Evolutionary conservation across 2,888 invertebrate genomes (phyloP).

Genomic region (Synanthedon tipuliformis): DNA sequence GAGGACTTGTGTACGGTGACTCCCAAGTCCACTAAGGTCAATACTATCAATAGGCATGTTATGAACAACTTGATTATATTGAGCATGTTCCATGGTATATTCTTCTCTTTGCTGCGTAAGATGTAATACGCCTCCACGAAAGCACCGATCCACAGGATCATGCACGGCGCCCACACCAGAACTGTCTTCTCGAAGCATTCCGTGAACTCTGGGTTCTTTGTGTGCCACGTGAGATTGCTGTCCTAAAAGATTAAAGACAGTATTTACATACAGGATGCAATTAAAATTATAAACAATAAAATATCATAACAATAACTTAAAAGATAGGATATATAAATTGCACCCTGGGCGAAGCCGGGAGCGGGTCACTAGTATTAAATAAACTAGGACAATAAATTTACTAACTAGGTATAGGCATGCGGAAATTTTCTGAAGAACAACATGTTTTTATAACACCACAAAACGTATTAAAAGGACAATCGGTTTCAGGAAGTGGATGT

Average conservation of each 20-base stretch:
- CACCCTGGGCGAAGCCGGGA: no score
- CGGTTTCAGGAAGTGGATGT: no score
- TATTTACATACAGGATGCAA: no score
- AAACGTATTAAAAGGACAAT: no score
- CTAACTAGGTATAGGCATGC: no score
- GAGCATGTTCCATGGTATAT: conserved; percentile 82
- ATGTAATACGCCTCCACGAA: conserved; percentile 82
- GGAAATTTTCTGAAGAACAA: no score
- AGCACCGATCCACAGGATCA: conserved; percentile 83
- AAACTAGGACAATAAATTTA: no score
- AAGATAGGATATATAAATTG: no score
- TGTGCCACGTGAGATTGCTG: conserved; percentile 80
- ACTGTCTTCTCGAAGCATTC: conserved; percentile 93
- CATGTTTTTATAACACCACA: no score
- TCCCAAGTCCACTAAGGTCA: conserved; percentile 77
- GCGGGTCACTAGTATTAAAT: no score
- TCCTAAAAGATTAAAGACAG: conserved; percentile 71
- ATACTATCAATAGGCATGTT: conserved; percentile 73
- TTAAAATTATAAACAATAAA: no score
- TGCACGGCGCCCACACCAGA: conserved; percentile 89
- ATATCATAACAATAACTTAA: no score
- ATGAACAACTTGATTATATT: conserved; percentile 78
- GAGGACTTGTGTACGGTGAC: conserved; percentile 70
- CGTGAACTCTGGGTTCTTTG: conserved; percentile 86
- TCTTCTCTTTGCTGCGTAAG: conserved; percentile 78